Percentiles rank a stretch among this genome's conserved stretches.
These are phyloP conservation scores for Drosophila nigritarsus DNA, from an alignment of 2,888 invertebrate species.

Conservation along the genomic window DNA sequence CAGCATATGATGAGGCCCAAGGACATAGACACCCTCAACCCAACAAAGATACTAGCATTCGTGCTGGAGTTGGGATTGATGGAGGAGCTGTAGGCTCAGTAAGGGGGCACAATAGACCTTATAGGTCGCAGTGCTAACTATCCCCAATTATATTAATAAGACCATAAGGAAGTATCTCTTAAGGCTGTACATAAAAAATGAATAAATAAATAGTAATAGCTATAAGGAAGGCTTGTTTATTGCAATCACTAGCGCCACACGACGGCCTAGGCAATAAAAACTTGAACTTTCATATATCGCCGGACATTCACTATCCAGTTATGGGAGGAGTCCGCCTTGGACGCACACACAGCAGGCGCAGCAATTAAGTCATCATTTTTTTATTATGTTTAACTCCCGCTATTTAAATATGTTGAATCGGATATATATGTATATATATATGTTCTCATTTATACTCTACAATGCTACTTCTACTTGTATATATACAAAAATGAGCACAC, in stretches of 20 bases:
- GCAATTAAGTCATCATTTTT: conserved; percentile 1
- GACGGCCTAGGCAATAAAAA: neutral
- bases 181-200: neutral
- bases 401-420: neutral
- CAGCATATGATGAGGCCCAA: too few species aligned
- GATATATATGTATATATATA: neutral
- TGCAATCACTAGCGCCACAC: neutral
- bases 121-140: too few species aligned
- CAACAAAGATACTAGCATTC: too few species aligned
- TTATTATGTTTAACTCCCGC: neutral
- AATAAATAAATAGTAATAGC: conserved; percentile 7
- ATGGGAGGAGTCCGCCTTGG: neutral
- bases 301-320: conserved; percentile 3
- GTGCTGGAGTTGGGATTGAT: too few species aligned
- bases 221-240: conserved; percentile 6
- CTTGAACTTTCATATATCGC: neutral
- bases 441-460: neutral
- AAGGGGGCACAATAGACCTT: too few species aligned
- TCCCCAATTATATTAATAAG: too few species aligned
- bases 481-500: neutral
- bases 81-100: too few species aligned
- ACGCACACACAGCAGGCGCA: neutral
- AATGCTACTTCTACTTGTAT: neutral
- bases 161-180: neutral
- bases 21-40: too few species aligned